Conservation (phyloP, 2,888 invertebrate species). For the Rhopalosiphum nymphaeae region DNA sequence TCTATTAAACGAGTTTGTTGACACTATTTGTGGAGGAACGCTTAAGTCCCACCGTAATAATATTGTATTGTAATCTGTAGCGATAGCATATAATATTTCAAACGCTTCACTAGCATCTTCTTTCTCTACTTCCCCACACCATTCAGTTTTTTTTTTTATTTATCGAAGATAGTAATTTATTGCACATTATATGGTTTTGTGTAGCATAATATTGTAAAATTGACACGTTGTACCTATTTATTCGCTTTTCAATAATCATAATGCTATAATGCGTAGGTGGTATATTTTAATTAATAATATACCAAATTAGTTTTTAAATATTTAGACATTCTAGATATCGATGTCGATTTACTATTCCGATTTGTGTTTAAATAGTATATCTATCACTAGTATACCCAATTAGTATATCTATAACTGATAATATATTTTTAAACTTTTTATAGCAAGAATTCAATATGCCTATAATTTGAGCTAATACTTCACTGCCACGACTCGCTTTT, state of each 20-base stretch:
- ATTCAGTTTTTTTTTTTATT: neutral
- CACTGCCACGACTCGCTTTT: neutral
- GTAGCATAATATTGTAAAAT: neutral
- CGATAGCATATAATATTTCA: neutral
- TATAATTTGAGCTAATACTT: neutral
- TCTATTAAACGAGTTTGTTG: neutral
- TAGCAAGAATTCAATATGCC: neutral
- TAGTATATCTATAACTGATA: neutral
- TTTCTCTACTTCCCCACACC: neutral
- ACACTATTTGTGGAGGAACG: too few species aligned
- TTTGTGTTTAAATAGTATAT: neutral
- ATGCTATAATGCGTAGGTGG: too few species aligned
- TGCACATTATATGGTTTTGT: neutral
- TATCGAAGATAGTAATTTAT: neutral
- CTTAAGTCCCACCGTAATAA: too few species aligned
- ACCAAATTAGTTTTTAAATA: neutral
- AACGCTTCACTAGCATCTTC: neutral
- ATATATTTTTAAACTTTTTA: neutral
- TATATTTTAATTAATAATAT: too few species aligned
- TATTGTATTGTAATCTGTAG: neutral
- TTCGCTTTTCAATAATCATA: too few species aligned
- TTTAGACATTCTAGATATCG: neutral
- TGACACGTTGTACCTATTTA: neutral
- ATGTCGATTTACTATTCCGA: neutral
- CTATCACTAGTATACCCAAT: too few species aligned